These are phyloP conservation scores for Galago senegalensis DNA, from an alignment of 2,797 vertebrate species.

Conservation along the genomic window DNA sequence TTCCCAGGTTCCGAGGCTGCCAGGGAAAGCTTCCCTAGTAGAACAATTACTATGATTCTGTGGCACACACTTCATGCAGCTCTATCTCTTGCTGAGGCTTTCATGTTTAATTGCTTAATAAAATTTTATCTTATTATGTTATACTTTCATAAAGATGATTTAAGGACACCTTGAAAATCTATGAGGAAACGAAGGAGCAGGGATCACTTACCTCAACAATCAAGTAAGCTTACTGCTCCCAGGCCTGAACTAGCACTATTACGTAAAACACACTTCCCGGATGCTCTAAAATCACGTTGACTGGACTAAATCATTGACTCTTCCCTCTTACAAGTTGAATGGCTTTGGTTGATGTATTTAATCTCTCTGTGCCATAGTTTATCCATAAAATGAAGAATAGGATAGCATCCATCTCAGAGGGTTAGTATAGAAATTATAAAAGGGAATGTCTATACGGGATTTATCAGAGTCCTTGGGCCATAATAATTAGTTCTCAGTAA, in stretches of 20 bases:
- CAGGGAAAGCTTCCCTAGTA: background rate
- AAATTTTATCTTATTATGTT: background rate
- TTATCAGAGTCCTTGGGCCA: background rate
- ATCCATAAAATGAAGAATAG: background rate
- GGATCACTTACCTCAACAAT: background rate
- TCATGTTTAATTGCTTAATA: constrained; percentile 9
- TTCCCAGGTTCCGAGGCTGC: background rate
- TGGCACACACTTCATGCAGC: background rate
- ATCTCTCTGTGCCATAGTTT: background rate
- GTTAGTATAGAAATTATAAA: background rate
- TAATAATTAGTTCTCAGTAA: background rate
- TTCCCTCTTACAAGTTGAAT: background rate
- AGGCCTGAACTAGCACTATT: background rate
- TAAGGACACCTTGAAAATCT: background rate
- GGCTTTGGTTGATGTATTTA: background rate
- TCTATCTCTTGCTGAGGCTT: background rate
- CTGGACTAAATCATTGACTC: background rate
- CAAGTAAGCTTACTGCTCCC: background rate
- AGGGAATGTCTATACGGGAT: background rate
- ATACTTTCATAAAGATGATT: background rate
- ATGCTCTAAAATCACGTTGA: background rate
- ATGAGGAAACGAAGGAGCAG: background rate
- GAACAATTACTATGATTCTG: background rate
- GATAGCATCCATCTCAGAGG: background rate
- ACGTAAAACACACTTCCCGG: background rate